These are phyloP conservation scores for Lepidonotus clava DNA, from an alignment of 2,888 invertebrate genomes.

Conservation along the genomic window DNA sequence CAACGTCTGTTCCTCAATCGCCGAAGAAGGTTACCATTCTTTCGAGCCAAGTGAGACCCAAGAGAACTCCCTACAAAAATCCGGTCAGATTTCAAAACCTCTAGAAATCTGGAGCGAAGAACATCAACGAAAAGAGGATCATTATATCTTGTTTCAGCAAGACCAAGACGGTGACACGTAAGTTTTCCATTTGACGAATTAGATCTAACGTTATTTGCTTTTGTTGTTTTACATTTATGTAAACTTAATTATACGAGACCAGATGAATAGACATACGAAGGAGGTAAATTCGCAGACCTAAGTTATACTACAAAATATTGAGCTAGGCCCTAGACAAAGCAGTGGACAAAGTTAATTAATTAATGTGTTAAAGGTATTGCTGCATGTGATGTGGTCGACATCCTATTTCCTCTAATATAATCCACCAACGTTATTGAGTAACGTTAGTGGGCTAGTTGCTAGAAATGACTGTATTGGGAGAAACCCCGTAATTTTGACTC, in stretches of 20 bases:
- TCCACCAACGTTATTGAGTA: background rate
- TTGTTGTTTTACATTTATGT: background rate
- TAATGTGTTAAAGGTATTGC: background rate
- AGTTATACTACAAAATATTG: background rate
- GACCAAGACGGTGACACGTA: constrained; percentile 50
- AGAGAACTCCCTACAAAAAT: too few relatives aligned
- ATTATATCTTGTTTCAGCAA: background rate
- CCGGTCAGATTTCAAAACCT: too few relatives aligned
- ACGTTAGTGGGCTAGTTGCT: too few relatives aligned
- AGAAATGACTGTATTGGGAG: too few relatives aligned
- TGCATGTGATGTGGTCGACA: background rate
- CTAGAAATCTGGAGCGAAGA: background rate
- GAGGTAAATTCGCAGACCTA: too few relatives aligned
- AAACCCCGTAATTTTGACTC: too few relatives aligned
- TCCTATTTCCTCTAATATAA: background rate
- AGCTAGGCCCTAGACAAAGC: background rate
- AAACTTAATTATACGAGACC: background rate
- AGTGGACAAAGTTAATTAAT: background rate
- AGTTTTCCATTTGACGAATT: background rate
- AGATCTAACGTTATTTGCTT: background rate
- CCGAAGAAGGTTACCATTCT: background rate
- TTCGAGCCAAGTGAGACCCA: background rate
- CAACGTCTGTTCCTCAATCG: background rate
- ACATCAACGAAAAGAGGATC: background rate
- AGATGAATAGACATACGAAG: too few relatives aligned